Evolutionary conservation across 2,113 vertebrate genomes (phyloP).

Genomic region (Herpetotheres cachinnans): DNA sequence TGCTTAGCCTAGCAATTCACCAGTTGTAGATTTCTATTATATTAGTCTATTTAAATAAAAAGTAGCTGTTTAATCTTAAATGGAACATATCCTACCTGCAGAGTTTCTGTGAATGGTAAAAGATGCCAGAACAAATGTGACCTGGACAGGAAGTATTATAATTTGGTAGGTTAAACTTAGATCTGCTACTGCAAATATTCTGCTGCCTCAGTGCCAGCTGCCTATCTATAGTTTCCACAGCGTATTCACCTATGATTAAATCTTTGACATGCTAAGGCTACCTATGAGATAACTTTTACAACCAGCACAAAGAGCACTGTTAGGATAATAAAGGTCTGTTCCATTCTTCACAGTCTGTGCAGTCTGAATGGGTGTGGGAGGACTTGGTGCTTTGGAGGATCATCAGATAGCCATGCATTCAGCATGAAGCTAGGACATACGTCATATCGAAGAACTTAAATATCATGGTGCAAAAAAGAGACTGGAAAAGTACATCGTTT

Average conservation of each 20-base stretch:
- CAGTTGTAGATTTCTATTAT: neutral
- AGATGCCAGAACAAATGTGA: neutral
- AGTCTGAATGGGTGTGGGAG: neutral
- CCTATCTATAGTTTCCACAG: neutral
- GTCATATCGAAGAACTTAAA: neutral
- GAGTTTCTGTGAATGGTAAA: neutral
- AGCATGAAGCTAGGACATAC: neutral
- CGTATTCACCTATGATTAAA: neutral
- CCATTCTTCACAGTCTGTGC: neutral
- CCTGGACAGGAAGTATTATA: neutral
- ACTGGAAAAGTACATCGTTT: neutral
- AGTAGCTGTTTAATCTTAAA: neutral
- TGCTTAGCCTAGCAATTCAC: neutral
- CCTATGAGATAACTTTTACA: neutral
- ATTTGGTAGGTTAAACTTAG: neutral
- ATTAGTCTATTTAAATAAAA: neutral
- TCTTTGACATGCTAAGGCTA: neutral
- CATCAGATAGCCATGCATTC: neutral
- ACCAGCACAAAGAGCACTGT: neutral
- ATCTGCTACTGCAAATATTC: neutral
- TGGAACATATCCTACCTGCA: neutral
- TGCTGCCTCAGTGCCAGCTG: neutral
- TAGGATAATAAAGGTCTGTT: neutral
- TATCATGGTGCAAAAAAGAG: neutral
- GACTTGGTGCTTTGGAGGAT: neutral